Evolutionary conservation across 2,797 vertebrate genomes (phyloP), one percentile per base, ranked within the genome.

Genomic region (Mormyrops attenuatus): DNA sequence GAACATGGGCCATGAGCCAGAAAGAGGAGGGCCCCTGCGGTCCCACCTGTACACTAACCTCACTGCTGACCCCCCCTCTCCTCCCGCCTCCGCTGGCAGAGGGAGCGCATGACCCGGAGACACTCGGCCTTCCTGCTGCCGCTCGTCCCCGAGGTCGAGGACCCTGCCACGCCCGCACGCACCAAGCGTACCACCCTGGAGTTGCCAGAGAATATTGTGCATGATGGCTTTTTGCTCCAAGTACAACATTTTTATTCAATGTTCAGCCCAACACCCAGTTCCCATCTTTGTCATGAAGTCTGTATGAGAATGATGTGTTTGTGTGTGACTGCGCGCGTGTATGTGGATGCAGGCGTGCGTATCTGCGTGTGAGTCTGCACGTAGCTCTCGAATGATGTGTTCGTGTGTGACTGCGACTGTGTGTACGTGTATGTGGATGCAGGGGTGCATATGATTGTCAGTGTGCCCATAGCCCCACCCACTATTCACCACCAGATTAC

Each of bases 101-200:
- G 92, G 92, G 97, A 98, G 93, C 95, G 92, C 92, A 97, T 96
- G 91, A 93, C 96, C 93, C 94, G 97, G 94, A 97, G 98, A 93
- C 97, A 98, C 95, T 98, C 98, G 1, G 95, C 97, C 93, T 96
- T 96, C 53, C 93, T 96, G 90, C 91, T 97, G 80, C 95, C 90
- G 89, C 92, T 95, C 89, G 92, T 93, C 0, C 92, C 91, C 92
- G 95, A 95, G 88, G 94, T 96, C 6, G 95, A 96, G 88, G 96
- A 96, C 90, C 41, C 80, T 1, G 92, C 90, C 89, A 93, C 86
- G 91, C 95, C 92, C 22, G 89, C 92, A 84, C 80, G 93, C 88
- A 95, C 96, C 86, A 96, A 96, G 92, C 96, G 97, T 86, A 94
- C 96, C 96, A 98, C 97, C 88, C 93, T 99, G 97, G 98, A 99